Conservation (phyloP, 2,888 invertebrate genomes). For the Microchrysa polita region DNA sequence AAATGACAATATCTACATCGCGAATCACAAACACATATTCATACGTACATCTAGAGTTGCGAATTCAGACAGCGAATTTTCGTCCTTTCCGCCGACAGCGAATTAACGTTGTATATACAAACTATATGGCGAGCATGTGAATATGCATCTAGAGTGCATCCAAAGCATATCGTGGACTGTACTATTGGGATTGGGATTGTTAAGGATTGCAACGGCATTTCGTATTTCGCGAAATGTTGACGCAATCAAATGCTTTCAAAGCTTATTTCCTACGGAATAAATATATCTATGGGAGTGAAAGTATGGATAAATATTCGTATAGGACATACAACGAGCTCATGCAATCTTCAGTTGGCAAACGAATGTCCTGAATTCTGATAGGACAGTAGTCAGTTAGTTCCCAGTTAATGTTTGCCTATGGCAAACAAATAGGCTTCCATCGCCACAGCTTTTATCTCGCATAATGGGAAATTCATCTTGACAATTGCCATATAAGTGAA, state of each 20-base stretch:
- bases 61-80: too few relatives aligned
- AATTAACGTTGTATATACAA: slow-evolving; percentile 1
- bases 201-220: background rate
- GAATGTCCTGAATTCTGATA: background rate
- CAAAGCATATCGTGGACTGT: too few relatives aligned
- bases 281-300: background rate
- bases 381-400: background rate
- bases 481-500: slow-evolving; percentile 36
- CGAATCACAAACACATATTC: too few relatives aligned
- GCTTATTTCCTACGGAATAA: slow-evolving; percentile 25
- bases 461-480: slow-evolving; percentile 39
- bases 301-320: too few relatives aligned
- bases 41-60: too few relatives aligned
- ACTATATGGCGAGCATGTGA: background rate
- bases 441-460: slow-evolving; percentile 39
- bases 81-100: background rate
- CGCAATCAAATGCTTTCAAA: slow-evolving; percentile 38
- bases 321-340: background rate
- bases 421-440: slow-evolving; percentile 38
- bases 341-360: background rate
- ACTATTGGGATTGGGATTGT: background rate
- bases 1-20: slow-evolving; percentile 4
- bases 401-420: slow-evolving; percentile 13
- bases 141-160: background rate
- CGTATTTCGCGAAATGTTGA: slow-evolving; percentile 26